Percentiles rank a stretch among this genome's conserved stretches.
Evolutionary conservation across 2,113 vertebrate species (phyloP).

Genomic region (Gavia stellata): DNA sequence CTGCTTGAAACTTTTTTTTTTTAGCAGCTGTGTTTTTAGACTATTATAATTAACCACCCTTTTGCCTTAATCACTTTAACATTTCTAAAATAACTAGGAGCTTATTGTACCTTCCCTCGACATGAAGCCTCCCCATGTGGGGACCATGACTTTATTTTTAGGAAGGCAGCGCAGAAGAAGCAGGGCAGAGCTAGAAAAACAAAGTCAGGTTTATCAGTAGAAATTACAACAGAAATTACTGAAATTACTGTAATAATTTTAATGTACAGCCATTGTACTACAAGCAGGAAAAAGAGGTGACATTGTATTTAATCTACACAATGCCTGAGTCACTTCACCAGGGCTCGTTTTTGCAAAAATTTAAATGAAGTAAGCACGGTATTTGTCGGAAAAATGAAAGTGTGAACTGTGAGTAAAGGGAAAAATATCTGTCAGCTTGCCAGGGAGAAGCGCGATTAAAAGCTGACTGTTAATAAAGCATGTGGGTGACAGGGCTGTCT

Average conservation of each 20-base stretch:
- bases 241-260: neutral
- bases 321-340: neutral
- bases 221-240: neutral
- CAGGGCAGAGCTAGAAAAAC: neutral
- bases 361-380: neutral
- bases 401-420: neutral
- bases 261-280: neutral
- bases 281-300: neutral
- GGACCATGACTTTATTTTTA: neutral
- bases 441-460: neutral
- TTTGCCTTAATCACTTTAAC: slow-evolving; percentile 26
- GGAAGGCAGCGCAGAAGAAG: neutral
- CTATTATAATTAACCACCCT: slow-evolving; percentile 2
- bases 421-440: neutral
- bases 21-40: slow-evolving; percentile 19
- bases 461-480: neutral
- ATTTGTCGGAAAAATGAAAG: neutral
- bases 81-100: neutral
- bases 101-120: neutral
- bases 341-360: neutral
- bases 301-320: neutral
- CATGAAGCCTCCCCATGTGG: neutral
- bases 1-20: slow-evolving; percentile 18
- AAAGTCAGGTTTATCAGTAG: neutral
- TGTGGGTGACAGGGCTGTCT: neutral